Conservation (phyloP, 1,140 invertebrate species). For the Euwallacea fornicatus region DNA sequence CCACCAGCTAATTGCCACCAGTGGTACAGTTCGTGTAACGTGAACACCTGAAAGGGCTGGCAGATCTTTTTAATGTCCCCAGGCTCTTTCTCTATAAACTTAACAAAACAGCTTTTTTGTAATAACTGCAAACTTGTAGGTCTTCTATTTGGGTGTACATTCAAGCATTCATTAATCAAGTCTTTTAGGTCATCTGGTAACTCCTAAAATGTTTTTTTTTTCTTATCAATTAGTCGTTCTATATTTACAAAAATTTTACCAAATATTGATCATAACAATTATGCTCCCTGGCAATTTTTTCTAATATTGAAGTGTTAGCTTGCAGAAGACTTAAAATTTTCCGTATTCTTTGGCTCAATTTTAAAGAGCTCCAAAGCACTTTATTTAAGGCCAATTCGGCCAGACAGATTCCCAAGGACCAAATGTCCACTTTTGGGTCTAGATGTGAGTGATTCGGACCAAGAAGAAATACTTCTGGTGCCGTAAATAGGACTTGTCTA, state of each 20-base stretch:
- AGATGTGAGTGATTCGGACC: constrained; percentile 49
- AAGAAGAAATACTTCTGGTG: constrained; percentile 75
- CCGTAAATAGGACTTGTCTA: constrained; percentile 69
- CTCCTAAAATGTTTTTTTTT: not conserved
- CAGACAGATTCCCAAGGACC: constrained; percentile 88
- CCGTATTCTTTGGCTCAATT: constrained; percentile 70
- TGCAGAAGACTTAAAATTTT: constrained; percentile 74
- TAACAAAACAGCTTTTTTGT: constrained; percentile 55
- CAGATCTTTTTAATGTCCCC: constrained; percentile 41
- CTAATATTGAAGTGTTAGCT: constrained; percentile 63
- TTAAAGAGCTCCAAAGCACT: constrained; percentile 70
- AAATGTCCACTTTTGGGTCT: constrained; percentile 80
- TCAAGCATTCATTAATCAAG: constrained; percentile 70
- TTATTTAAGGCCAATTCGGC: constrained; percentile 71
- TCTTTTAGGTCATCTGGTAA: constrained; percentile 62
- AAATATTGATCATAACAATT: constrained; percentile 67
- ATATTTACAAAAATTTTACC: constrained; percentile 51
- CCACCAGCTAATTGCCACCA: constrained; percentile 95
- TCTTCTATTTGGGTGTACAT: constrained; percentile 65
- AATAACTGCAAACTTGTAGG: constrained; percentile 65
- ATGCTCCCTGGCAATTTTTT: constrained; percentile 76
- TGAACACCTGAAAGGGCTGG: constrained; percentile 51
- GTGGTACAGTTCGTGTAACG: constrained; percentile 71
- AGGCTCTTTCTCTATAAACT: constrained; percentile 47
- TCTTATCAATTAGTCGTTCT: not conserved